Base-by-base conservation (phyloP, 1,140 invertebrate genomes). In the Caerostris extrusa region DNA sequence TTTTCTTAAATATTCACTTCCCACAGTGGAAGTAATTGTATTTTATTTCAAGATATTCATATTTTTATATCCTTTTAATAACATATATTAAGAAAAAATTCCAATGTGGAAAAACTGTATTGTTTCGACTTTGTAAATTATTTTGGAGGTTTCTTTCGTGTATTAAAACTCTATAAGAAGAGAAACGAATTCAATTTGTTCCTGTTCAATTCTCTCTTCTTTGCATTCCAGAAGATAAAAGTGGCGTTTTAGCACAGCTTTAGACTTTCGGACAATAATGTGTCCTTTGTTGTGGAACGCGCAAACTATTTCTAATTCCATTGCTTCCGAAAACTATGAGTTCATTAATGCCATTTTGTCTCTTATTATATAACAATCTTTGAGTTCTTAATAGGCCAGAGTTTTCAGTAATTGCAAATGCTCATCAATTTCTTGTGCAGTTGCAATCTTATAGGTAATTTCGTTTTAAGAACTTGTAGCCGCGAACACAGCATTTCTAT, bases 371-470 rank as follows among this genome's bases (percentile, higher is more conserved):
- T n/a, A 87, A 17, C 61, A 10, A 17, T 93, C 50, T 53, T 53
- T n/a, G 17, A 55, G 6, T 60, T 50, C 19, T 55, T 61, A 60
- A 50, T 93, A 6, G 50, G 88, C 2, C 2, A 88, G 5, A 34
- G 58, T 56, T 19, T 88, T 93, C 14, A 93, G 10, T 34, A 83
- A n/a, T n/a, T 71, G 53, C 7, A 88, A 3, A 61, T 53, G 19
- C 67, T 77, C 83, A 14, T 81, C 67, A n/a, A 10, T 56, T 10
- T 93, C 85, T 61, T 88, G 85, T 0, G 91, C 85, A 19, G 89
- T 34, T 57, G 56, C 57, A 5, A 85, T 77, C 56, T 77, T 77
- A 6, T 0, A 53, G 0, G 19, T 88, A 2, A 60, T 58, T 60
- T 93, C 12, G 12, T 3, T 7, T 53, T 88, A 53, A 1, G 64